Conservation (phyloP, 2,113 vertebrate genomes). For the Scytalopus superciliaris region DNA sequence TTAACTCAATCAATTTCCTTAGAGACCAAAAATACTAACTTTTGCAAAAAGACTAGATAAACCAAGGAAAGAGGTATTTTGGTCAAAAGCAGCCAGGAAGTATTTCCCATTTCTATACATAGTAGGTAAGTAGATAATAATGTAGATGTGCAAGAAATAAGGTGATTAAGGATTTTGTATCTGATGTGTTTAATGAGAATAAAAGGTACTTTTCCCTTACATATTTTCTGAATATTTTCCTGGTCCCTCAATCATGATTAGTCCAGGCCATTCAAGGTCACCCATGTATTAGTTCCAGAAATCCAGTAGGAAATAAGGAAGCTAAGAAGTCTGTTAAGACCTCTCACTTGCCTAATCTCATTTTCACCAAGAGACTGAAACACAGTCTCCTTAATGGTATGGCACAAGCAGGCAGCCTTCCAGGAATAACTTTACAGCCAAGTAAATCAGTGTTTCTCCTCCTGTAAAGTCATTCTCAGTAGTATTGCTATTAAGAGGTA, state of each 20-base stretch:
- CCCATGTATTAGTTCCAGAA: background rate
- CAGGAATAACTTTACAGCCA: conserved; percentile 41
- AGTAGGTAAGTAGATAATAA: background rate
- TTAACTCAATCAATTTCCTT: background rate
- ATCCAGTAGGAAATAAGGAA: background rate
- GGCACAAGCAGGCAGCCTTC: conserved; percentile 1
- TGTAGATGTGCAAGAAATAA: background rate
- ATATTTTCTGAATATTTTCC: background rate
- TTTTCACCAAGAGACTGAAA: conserved; percentile 18
- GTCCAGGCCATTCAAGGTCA: background rate
- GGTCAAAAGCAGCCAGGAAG: background rate
- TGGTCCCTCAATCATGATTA: background rate
- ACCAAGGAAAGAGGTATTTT: background rate
- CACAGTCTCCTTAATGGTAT: background rate
- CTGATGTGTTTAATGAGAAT: background rate
- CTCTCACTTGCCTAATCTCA: background rate
- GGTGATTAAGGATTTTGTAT: background rate
- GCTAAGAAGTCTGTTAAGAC: background rate
- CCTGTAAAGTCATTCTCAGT: conserved; percentile 42
- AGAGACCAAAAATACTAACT: background rate
- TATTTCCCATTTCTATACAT: background rate
- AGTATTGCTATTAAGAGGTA: conserved; percentile 54
- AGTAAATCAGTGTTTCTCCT: conserved; percentile 25
- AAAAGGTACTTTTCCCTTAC: background rate
- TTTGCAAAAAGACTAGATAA: background rate